Evolutionary conservation across 2,888 invertebrate species (phyloP).

Genomic region (Cotesia congregata): DNA sequence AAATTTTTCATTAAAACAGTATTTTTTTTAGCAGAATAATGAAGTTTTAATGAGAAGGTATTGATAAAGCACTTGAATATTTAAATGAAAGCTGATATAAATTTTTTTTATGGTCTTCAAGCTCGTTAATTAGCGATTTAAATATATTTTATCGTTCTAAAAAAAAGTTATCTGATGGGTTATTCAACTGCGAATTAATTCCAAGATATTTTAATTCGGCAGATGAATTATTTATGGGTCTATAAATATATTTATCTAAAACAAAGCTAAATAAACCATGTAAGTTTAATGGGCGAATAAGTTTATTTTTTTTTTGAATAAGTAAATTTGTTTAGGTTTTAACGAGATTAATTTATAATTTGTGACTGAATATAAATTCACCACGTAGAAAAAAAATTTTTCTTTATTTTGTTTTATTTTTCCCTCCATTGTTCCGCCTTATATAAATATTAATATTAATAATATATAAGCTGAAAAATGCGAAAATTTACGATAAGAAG

Average conservation of each 20-base stretch:
- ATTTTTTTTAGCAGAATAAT: neutral
- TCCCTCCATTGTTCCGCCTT: no score
- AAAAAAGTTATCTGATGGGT: neutral
- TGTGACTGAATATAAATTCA: neutral
- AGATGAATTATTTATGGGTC: neutral
- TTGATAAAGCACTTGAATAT: neutral
- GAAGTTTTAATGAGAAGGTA: neutral
- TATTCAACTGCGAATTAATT: neutral
- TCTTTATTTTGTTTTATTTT: no score
- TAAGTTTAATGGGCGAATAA: neutral
- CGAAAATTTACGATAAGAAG: no score
- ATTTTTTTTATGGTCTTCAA: neutral
- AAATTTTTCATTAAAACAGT: neutral
- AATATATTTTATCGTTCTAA: neutral
- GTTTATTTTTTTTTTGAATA: neutral
- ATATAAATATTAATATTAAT: no score
- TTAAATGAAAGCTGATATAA: neutral
- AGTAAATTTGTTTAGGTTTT: neutral
- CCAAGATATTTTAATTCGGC: neutral
- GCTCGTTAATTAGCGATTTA: neutral
- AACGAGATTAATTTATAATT: neutral
- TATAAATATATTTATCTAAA: neutral
- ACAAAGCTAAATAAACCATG: neutral
- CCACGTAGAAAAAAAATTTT: no score
- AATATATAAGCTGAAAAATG: no score